A percentile compares a stretch with the other conserved stretches of the same genome.
Evolutionary conservation across 2,888 invertebrate species (phyloP).

Genomic region (Hyposoter didymator): DNA sequence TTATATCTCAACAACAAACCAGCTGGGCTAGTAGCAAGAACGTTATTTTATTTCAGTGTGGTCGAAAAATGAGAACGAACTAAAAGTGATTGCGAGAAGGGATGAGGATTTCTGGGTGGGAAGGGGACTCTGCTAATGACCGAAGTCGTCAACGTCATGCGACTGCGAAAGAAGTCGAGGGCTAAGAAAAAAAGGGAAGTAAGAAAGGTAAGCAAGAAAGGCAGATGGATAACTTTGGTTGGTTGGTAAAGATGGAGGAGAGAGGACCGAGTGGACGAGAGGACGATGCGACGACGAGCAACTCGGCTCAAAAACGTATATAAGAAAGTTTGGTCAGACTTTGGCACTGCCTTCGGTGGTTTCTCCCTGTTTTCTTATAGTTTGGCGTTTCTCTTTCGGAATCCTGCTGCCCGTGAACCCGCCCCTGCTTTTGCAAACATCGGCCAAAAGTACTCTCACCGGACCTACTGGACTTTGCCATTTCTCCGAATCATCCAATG

Average conservation of each 20-base stretch:
- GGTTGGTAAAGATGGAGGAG: slow-evolving; percentile 33
- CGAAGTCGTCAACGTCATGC: slow-evolving; percentile 64
- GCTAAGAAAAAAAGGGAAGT: slow-evolving; percentile 22
- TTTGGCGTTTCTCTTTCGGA: slow-evolving; percentile 44
- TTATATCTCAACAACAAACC: slow-evolving; percentile 1
- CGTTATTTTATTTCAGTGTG: slow-evolving; percentile 26
- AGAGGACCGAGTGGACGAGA: slow-evolving; percentile 30
- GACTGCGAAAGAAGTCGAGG: slow-evolving; percentile 14
- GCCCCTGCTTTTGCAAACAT: slow-evolving; percentile 46
- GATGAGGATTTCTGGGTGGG: slow-evolving; percentile 50
- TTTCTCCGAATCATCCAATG: slow-evolving; percentile 37
- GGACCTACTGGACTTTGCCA: slow-evolving; percentile 57
- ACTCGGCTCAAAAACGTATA: slow-evolving; percentile 41
- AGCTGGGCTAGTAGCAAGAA: slow-evolving; percentile 1
- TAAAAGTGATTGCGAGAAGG: slow-evolving; percentile 32
- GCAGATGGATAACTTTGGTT: slow-evolving; percentile 63
- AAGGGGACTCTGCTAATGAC: slow-evolving; percentile 66
- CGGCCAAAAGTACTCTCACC: slow-evolving; percentile 49
- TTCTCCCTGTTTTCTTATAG: slow-evolving; percentile 45
- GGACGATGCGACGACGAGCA: slow-evolving; percentile 65
- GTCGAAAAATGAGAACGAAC: slow-evolving; percentile 20
- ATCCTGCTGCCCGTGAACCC: slow-evolving; percentile 14
- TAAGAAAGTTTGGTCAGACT: slow-evolving; percentile 70
- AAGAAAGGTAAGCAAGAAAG: slow-evolving; percentile 58
- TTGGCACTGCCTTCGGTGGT: slow-evolving; percentile 59